These are phyloP conservation scores for Sesamia nonagrioides DNA, from an alignment of 1,140 invertebrate species.

Conservation along the genomic window DNA sequence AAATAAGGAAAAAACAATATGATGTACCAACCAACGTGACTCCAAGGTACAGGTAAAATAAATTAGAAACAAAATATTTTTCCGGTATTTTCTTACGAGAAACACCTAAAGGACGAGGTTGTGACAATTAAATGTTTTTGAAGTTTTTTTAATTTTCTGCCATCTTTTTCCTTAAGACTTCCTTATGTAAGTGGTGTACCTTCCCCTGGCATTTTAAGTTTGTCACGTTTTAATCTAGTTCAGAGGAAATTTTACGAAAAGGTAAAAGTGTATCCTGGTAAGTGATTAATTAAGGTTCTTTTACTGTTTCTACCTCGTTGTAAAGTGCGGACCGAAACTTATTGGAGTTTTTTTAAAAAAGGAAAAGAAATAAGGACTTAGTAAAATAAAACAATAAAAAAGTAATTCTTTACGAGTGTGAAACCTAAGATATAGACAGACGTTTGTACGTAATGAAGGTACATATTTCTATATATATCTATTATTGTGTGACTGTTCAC, in stretches of 20 bases:
- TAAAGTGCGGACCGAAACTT: not conserved
- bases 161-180: constrained; percentile 5
- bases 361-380: not conserved
- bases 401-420: too few relatives aligned
- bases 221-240: constrained; percentile 46
- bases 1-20: not conserved
- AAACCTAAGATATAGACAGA: too few relatives aligned
- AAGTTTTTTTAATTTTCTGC: constrained; percentile 39
- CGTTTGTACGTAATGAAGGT: too few relatives aligned
- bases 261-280: constrained; percentile 17
- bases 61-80: constrained; percentile 12
- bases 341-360: not conserved
- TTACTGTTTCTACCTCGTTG: not conserved
- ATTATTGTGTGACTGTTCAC: too few relatives aligned
- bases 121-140: constrained; percentile 40
- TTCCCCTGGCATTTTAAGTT: constrained; percentile 32
- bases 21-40: constrained; percentile 8
- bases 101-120: constrained; percentile 3
- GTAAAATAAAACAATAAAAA: not conserved
- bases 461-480: too few relatives aligned
- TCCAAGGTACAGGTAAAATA: constrained; percentile 8
- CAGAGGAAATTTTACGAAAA: not conserved
- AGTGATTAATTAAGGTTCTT: constrained; percentile 39
- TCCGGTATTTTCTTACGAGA: constrained; percentile 5
- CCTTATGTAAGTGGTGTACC: not conserved